phyloP scores from a whole-genome alignment of 1,140 invertebrate genomes.

The Meloidogyne exigua region DNA sequence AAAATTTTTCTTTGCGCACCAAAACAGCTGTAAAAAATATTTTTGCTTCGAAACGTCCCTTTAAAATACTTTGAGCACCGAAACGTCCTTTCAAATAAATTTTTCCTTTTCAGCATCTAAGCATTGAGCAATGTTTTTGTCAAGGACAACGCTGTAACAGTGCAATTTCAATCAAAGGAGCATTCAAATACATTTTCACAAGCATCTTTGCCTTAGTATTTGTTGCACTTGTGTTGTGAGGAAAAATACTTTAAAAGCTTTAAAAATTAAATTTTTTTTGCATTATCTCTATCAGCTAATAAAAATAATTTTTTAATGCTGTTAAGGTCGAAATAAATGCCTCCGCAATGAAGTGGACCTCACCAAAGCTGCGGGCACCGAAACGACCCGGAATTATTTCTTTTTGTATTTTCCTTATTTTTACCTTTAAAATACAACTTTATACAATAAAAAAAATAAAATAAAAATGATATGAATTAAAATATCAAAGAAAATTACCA shows the following conservation, averaged over 20 bases:
- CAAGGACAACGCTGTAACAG: conserved; percentile 10
- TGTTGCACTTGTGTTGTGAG: background rate
- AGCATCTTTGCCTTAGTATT: background rate
- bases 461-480: background rate
- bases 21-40: no score
- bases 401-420: no score
- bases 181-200: background rate
- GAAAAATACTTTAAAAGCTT: background rate
- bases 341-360: no score
- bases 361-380: no score
- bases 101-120: conserved; percentile 15
- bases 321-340: background rate
- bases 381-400: no score
- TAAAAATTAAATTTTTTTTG: background rate
- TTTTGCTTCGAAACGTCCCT: background rate
- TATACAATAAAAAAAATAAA: no score
- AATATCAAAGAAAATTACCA: conserved; percentile 24
- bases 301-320: background rate
- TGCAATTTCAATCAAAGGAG: background rate
- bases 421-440: no score
- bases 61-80: background rate
- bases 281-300: background rate
- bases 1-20: no score
- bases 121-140: conserved; percentile 21
- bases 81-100: background rate